phyloP scores from a whole-genome alignment of 2,888 invertebrate species.

The Synergus itoensis region DNA sequence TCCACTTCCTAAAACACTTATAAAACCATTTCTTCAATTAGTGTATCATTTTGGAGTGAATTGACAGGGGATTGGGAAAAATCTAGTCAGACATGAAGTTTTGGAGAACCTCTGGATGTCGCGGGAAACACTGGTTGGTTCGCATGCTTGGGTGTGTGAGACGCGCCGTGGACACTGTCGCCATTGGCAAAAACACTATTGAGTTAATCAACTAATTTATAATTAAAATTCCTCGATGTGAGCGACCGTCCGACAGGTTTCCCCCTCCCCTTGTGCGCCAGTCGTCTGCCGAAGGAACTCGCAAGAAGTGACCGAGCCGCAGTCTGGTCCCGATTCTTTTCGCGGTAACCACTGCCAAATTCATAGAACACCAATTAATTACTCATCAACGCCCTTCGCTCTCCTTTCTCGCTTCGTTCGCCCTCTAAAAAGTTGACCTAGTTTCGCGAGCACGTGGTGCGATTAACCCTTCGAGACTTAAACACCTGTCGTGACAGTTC shows the following conservation, averaged over 20 bases:
- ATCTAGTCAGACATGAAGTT: constrained; percentile 6
- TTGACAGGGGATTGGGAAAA: not conserved
- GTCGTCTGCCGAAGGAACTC: constrained; percentile 47
- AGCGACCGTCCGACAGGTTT: constrained; percentile 60
- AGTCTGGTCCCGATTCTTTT: constrained; percentile 70
- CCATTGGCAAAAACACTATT: constrained; percentile 76
- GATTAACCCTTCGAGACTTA: constrained; percentile 8
- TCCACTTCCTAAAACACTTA: not conserved
- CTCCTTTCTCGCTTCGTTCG: constrained; percentile 43
- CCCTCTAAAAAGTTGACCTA: constrained; percentile 66
- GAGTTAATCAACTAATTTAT: constrained; percentile 79
- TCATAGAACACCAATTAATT: constrained; percentile 77
- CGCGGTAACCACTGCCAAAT: constrained; percentile 74
- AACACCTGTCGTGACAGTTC: constrained; percentile 32
- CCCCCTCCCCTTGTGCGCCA: constrained; percentile 50
- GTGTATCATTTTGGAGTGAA: not conserved
- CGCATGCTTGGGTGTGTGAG: constrained; percentile 53
- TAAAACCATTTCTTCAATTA: not conserved
- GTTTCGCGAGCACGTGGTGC: constrained; percentile 55
- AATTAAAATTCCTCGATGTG: constrained; percentile 77
- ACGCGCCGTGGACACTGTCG: constrained; percentile 69
- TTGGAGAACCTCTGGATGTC: constrained; percentile 57
- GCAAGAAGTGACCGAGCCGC: constrained; percentile 66
- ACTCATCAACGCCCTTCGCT: constrained; percentile 63
- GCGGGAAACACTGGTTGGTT: constrained; percentile 53